A percentile compares a stretch with the other conserved stretches of the same genome.
Evolutionary conservation across 1,140 invertebrate genomes (phyloP).

Genomic region (Polyergus mexicanus): DNA sequence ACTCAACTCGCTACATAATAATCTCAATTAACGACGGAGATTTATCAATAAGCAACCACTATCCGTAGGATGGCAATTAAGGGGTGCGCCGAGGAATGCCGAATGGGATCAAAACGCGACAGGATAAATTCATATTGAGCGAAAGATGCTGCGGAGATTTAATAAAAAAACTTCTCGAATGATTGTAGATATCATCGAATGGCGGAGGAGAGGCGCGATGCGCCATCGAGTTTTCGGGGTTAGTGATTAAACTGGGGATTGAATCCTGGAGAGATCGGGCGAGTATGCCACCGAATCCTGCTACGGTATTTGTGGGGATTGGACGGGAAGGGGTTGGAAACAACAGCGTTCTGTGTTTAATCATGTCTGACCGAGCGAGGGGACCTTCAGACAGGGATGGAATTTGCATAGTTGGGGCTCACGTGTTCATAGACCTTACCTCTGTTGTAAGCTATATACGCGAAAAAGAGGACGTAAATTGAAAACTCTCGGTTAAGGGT

Average conservation of each 20-base stretch:
- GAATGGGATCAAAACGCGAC: slow-evolving; percentile 81
- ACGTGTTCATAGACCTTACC: slow-evolving; percentile 3
- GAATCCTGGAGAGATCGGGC: slow-evolving; percentile 77
- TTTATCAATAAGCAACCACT: slow-evolving; percentile 67
- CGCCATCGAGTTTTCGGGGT: slow-evolving; percentile 77
- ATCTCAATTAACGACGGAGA: slow-evolving; percentile 69
- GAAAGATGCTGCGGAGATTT: slow-evolving; percentile 45
- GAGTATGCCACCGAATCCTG: slow-evolving; percentile 65
- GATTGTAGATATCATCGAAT: slow-evolving; percentile 83
- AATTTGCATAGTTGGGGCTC: slow-evolving; percentile 80
- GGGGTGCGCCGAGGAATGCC: slow-evolving; percentile 63
- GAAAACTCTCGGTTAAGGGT: slow-evolving; percentile 11
- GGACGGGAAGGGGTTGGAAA: slow-evolving; percentile 74
- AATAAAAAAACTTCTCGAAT: slow-evolving; percentile 65
- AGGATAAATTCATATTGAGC: slow-evolving; percentile 76
- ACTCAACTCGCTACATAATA: slow-evolving; percentile 52
- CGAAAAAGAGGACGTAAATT: slow-evolving; percentile 45
- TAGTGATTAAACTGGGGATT: slow-evolving; percentile 84
- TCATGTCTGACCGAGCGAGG: slow-evolving; percentile 84
- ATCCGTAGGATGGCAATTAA: slow-evolving; percentile 67
- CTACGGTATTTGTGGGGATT: slow-evolving; percentile 66
- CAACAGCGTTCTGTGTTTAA: slow-evolving; percentile 85
- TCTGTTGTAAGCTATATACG: slow-evolving; percentile 10
- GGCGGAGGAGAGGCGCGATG: slow-evolving; percentile 77
- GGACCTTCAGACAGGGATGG: slow-evolving; percentile 72